Evolutionary conservation across 2,113 vertebrate species (phyloP).

Genomic region (Elanoides forficatus): DNA sequence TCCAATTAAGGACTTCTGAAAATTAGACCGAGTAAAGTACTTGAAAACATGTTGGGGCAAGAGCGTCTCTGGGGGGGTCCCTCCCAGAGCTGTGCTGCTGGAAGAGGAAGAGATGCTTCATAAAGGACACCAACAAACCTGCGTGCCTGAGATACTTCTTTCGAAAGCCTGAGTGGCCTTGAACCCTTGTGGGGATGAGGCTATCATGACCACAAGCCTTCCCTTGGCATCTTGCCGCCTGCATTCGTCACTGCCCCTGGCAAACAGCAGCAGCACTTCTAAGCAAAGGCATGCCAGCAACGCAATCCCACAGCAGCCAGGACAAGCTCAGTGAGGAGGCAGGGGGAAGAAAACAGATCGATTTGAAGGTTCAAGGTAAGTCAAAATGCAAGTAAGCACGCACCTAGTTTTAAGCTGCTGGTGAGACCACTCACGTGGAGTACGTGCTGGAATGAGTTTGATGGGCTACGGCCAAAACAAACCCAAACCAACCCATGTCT

Average conservation of each 20-base stretch:
- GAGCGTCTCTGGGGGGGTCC: neutral
- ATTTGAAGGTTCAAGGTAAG: neutral
- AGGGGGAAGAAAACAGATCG: neutral
- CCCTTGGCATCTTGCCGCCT: neutral
- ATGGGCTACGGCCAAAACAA: rapidly evolving
- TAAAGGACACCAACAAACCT: neutral
- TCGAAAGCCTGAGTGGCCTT: neutral
- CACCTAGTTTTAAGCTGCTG: neutral
- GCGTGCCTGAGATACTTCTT: neutral
- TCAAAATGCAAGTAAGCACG: neutral
- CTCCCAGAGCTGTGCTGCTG: neutral
- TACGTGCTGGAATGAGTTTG: neutral
- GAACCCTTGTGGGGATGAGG: neutral
- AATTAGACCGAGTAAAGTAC: neutral
- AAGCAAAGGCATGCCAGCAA: neutral
- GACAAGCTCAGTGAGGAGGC: neutral
- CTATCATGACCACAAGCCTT: neutral
- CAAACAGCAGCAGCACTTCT: neutral
- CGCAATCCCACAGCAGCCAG: rapidly evolving
- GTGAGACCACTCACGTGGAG: rapidly evolving
- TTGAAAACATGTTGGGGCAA: neutral
- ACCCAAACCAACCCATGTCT: neutral
- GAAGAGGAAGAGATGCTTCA: neutral
- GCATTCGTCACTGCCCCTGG: rapidly evolving
- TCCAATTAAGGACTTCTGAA: constrained; percentile 6